Conservation (phyloP, 2,113 vertebrate species). For the Epinephelus cyanopodus region DNA sequence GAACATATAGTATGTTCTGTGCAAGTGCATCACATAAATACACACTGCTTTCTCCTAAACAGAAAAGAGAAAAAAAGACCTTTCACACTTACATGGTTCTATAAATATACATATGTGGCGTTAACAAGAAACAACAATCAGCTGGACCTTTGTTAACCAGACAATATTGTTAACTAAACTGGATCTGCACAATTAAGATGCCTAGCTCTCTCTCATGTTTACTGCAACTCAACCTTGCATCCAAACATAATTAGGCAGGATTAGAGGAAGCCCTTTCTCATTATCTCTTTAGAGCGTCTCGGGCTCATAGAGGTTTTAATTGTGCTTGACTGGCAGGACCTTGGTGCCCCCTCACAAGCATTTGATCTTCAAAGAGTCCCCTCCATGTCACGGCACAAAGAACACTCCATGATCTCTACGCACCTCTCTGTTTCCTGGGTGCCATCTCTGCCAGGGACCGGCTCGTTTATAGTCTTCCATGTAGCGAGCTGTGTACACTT, state of each 20-base stretch:
- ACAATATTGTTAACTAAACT: not conserved
- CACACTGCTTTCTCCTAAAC: not conserved
- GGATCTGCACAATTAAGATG: constrained; percentile 9
- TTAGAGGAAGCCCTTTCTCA: constrained; percentile 77
- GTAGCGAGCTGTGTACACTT: constrained; percentile 15
- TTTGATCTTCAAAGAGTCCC: constrained; percentile 82
- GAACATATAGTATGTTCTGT: not conserved
- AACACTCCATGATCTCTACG: constrained; percentile 38
- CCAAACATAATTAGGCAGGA: constrained; percentile 79
- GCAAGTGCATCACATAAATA: not conserved
- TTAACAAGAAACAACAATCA: constrained; percentile 1
- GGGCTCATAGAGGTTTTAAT: constrained; percentile 79
- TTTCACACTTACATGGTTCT: not conserved
- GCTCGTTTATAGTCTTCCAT: constrained; percentile 22
- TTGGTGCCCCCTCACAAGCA: constrained; percentile 56
- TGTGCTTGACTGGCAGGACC: constrained; percentile 72
- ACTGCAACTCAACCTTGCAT: constrained; percentile 67
- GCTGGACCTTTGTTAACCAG: not conserved
- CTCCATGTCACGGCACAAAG: constrained; percentile 66
- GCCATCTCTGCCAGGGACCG: constrained; percentile 12
- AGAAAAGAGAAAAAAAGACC: not conserved
- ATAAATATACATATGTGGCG: not conserved
- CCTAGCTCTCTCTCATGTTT: constrained; percentile 56
- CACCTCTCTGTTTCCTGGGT: constrained; percentile 45
- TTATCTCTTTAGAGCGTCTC: constrained; percentile 78